Percentiles rank a stretch among this genome's conserved stretches.
These are phyloP conservation scores for Gallirallus australis DNA, from an alignment of 2,797 vertebrate genomes.

Conservation along the genomic window DNA sequence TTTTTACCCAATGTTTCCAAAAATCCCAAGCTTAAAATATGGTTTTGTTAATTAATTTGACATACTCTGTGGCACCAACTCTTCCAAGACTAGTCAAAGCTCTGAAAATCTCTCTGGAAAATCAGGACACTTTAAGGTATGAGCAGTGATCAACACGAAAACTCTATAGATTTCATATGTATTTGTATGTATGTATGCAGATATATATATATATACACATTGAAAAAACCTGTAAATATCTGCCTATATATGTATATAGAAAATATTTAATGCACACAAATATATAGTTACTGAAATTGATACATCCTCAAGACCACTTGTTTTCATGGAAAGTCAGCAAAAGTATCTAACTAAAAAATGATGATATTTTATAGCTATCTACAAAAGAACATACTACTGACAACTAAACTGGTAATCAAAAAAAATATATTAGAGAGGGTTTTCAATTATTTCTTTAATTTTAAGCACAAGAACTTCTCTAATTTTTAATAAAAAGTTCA, in stretches of 20 bases:
- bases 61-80: neutral
- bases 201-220: neutral
- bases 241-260: accelerated
- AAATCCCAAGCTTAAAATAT: neutral
- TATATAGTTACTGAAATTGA: neutral
- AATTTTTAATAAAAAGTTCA: constrained; percentile 1
- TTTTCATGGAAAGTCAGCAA: neutral
- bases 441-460: neutral
- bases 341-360: constrained; percentile 36
- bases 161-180: neutral
- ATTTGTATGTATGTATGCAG: neutral
- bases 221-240: neutral
- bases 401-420: constrained; percentile 14
- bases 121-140: neutral
- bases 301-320: neutral
- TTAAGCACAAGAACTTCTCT: neutral
- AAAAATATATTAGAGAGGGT: neutral
- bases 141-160: neutral
- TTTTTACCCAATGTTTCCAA: neutral
- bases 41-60: neutral
- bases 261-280: neutral
- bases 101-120: neutral
- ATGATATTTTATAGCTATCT: constrained; percentile 12
- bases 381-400: neutral
- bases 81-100: neutral